These are phyloP conservation scores for Onychorhynchus coronatus DNA, from an alignment of 2,113 vertebrate species.

Conservation along the genomic window DNA sequence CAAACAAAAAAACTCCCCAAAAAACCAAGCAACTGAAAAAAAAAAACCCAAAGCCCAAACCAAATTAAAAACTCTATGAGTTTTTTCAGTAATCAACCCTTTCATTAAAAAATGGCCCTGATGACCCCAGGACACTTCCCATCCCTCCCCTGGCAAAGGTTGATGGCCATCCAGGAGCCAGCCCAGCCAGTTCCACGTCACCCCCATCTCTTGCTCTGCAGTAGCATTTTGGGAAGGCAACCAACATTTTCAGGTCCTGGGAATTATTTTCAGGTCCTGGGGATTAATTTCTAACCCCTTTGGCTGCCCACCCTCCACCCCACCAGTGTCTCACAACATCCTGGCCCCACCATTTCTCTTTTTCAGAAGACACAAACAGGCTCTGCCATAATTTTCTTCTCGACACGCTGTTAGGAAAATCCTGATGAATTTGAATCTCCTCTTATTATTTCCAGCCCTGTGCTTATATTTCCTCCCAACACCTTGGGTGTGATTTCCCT, in stretches of 20 bases:
- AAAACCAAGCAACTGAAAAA: not conserved
- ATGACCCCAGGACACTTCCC: fast-evolving
- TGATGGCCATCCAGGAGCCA: not conserved
- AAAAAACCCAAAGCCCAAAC: too few species aligned
- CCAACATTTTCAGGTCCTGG: not conserved
- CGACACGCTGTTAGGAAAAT: not conserved
- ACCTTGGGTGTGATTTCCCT: not conserved
- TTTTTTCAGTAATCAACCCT: not conserved
- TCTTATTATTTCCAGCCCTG: not conserved
- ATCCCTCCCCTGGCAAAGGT: fast-evolving
- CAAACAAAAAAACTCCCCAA: not conserved
- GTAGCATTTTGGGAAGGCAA: not conserved
- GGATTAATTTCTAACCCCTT: not conserved
- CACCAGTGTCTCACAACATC: not conserved
- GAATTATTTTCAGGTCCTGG: not conserved
- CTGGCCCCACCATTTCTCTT: not conserved
- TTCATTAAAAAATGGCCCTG: not conserved
- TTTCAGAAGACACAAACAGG: not conserved
- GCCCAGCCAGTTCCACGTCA: fast-evolving
- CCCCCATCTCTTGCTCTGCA: not conserved
- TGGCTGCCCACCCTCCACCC: not conserved
- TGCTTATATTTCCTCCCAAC: not conserved
- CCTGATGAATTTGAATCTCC: not conserved
- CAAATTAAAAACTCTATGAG: not conserved
- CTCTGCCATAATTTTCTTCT: not conserved